Percentiles rank a stretch among this genome's conserved stretches.
phyloP scores from a whole-genome alignment of 2,113 vertebrate species.

The Geococcyx californianus region DNA sequence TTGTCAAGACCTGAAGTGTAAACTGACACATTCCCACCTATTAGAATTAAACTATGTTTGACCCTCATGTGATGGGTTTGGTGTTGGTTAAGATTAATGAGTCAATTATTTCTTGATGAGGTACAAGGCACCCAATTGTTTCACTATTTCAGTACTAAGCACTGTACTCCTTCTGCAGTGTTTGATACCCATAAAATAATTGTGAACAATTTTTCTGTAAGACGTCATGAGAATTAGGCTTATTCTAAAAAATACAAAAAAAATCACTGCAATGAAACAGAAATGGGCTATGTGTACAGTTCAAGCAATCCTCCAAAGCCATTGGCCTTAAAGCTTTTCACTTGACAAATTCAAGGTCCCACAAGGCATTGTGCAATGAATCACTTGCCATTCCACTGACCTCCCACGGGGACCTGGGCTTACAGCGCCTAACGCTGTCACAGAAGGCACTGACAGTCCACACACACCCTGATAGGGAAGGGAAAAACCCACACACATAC shows the following conservation, averaged over 20 bases:
- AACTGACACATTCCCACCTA: slow-evolving; percentile 34
- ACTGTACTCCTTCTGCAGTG: slow-evolving; percentile 5
- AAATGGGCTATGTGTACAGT: slow-evolving; percentile 21
- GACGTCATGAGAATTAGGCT: slow-evolving; percentile 7
- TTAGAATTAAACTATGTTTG: slow-evolving; percentile 73
- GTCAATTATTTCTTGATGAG: slow-evolving; percentile 72
- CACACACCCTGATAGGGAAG: neutral
- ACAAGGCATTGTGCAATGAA: neutral
- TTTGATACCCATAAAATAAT: slow-evolving; percentile 61
- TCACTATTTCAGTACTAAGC: slow-evolving; percentile 18
- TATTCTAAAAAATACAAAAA: neutral
- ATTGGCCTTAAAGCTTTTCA: slow-evolving; percentile 47
- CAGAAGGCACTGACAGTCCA: neutral
- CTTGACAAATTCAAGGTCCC: slow-evolving; percentile 29
- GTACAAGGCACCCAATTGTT: slow-evolving; percentile 64
- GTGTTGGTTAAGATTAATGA: slow-evolving; percentile 74
- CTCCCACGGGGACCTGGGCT: neutral
- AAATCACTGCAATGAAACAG: slow-evolving; percentile 52
- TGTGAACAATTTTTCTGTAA: slow-evolving; percentile 14
- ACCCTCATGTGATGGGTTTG: slow-evolving; percentile 42
- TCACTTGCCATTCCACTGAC: slow-evolving; percentile 24
- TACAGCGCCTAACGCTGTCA: neutral
- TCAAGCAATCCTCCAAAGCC: slow-evolving; percentile 35
- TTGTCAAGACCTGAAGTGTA: slow-evolving; percentile 48
- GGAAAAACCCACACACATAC: neutral